Conservation (phyloP, 1,140 invertebrate species). For the Dryas iulia region DNA sequence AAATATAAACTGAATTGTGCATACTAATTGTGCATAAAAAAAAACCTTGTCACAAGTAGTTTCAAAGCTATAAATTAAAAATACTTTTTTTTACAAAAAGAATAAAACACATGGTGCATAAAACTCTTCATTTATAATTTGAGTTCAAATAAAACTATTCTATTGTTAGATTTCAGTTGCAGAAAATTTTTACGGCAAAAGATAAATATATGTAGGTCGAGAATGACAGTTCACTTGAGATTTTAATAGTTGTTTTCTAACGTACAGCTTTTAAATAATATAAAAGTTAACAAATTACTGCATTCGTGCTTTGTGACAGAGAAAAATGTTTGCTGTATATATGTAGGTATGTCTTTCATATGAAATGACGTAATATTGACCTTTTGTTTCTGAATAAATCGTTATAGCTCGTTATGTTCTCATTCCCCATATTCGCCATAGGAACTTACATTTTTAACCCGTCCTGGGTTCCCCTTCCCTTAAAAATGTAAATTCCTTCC, state of each 20-base stretch:
- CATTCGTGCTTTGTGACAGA: background rate
- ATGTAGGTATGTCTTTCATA: too few relatives aligned
- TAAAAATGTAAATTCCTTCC: too few relatives aligned
- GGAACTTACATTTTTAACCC: too few relatives aligned
- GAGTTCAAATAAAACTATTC: background rate
- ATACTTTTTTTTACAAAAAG: background rate
- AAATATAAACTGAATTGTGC: too few relatives aligned
- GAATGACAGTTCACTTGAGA: background rate
- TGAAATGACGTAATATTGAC: too few relatives aligned
- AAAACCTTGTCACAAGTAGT: background rate
- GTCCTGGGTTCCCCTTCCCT: too few relatives aligned
- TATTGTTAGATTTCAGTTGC: background rate
- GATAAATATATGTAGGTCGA: background rate
- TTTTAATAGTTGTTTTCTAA: background rate
- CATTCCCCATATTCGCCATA: too few relatives aligned
- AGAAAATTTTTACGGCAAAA: background rate
- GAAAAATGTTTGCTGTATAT: background rate
- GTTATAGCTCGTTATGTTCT: too few relatives aligned
- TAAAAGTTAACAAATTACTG: background rate
- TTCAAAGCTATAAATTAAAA: background rate
- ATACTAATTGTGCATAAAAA: too few relatives aligned
- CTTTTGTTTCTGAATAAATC: too few relatives aligned
- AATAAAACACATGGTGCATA: background rate
- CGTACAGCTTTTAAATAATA: background rate
- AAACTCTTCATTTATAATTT: background rate